These are phyloP conservation scores for Ptiloglossa arizonensis DNA, from an alignment of 1,140 invertebrate genomes.

Conservation along the genomic window DNA sequence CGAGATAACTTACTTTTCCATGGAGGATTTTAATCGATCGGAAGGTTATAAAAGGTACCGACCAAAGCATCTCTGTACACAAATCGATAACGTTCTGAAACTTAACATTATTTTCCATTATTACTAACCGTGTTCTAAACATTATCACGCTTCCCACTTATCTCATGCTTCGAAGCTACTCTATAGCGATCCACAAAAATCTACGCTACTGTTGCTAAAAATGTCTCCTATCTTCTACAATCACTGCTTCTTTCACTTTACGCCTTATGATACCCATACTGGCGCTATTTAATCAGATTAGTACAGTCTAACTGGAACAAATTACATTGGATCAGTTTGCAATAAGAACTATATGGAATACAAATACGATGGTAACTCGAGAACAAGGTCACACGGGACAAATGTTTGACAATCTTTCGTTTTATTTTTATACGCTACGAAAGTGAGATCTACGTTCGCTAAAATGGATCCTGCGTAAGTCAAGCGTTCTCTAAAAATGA, in stretches of 20 bases:
- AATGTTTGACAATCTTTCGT: not conserved
- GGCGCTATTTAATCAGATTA: no score
- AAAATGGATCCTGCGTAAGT: no score
- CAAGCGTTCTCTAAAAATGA: no score
- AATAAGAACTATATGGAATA: not conserved
- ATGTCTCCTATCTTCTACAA: not conserved
- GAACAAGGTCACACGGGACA: not conserved
- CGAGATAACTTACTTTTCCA: conserved; percentile 3
- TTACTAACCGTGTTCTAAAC: not conserved
- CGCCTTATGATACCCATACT: no score
- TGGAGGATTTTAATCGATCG: not conserved
- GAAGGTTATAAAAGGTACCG: not conserved
- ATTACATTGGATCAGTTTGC: no score
- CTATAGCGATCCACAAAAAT: not conserved
- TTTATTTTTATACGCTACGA: no score
- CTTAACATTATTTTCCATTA: not conserved
- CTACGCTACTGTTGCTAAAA: not conserved
- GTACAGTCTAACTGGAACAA: no score
- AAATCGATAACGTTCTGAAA: not conserved
- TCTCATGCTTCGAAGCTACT: no score
- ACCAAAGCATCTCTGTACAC: not conserved
- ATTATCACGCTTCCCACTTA: not conserved
- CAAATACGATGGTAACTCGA: not conserved
- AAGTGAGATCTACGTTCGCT: no score
- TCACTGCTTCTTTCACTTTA: no score